These are phyloP conservation scores for Cecidostiba fungosa DNA, from an alignment of 2,888 invertebrate species.

Conservation along the genomic window DNA sequence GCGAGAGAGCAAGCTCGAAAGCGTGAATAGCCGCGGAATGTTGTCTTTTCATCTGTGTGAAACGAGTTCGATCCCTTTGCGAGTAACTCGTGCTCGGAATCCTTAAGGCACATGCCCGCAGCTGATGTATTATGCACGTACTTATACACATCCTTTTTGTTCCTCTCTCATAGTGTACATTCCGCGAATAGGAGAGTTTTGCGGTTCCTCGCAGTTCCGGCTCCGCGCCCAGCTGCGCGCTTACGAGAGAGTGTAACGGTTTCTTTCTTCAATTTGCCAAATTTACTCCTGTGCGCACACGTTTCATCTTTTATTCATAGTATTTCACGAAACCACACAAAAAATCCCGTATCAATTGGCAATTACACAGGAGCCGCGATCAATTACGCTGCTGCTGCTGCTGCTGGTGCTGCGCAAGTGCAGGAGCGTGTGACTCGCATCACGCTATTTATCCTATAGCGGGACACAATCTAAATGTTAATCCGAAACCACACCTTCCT, in stretches of 20 bases:
- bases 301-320: neutral
- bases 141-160: slow-evolving; percentile 8
- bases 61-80: slow-evolving; percentile 37
- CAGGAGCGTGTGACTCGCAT: neutral
- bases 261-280: too few relatives aligned
- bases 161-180: neutral
- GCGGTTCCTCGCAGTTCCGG: slow-evolving; percentile 37
- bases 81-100: slow-evolving; percentile 40
- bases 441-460: slow-evolving; percentile 1
- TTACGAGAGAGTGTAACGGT: neutral
- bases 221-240: neutral
- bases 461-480: slow-evolving; percentile 78
- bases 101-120: neutral
- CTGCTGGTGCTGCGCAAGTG: too few relatives aligned
- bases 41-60: slow-evolving; percentile 39
- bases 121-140: neutral
- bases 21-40: neutral
- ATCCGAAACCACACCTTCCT: slow-evolving; percentile 78
- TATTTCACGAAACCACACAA: neutral
- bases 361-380: neutral
- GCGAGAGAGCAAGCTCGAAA: too few relatives aligned
- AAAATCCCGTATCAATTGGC: neutral
- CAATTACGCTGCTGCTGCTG: neutral
- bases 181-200: slow-evolving; percentile 16
- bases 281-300: too few relatives aligned